Percentiles rank a stretch among this genome's conserved stretches.
These are phyloP conservation scores for Origma solitaria DNA, from an alignment of 2,113 vertebrate genomes.

Conservation along the genomic window DNA sequence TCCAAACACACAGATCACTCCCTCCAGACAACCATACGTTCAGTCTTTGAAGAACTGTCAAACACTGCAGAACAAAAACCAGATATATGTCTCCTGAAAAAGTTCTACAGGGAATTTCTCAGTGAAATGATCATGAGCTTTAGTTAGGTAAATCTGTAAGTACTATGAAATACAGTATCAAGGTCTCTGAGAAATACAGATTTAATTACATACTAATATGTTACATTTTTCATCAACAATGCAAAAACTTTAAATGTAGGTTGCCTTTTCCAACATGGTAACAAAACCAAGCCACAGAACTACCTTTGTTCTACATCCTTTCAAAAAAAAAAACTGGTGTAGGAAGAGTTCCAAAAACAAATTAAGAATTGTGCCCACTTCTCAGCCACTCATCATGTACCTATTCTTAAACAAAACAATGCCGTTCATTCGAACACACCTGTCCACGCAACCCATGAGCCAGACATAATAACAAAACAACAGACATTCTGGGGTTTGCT, in stretches of 20 bases:
- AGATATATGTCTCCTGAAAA: slow-evolving; percentile 23
- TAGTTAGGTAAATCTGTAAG: neutral
- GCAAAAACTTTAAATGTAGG: neutral
- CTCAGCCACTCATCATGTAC: neutral
- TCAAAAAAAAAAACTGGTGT: neutral
- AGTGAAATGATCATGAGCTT: neutral
- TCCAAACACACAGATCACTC: slow-evolving; percentile 91
- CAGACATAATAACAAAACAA: neutral
- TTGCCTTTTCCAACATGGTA: neutral
- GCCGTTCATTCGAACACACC: neutral
- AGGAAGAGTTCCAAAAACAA: neutral
- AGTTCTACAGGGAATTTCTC: slow-evolving; percentile 42
- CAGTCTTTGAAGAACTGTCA: slow-evolving; percentile 84
- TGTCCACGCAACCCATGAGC: neutral
- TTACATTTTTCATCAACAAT: neutral
- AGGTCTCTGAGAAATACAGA: neutral
- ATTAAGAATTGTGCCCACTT: neutral
- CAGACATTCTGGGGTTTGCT: neutral
- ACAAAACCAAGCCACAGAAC: neutral
- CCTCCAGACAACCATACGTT: slow-evolving; percentile 88
- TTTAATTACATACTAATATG: neutral
- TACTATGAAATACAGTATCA: neutral
- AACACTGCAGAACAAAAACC: slow-evolving; percentile 78
- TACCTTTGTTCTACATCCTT: neutral
- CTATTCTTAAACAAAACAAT: neutral